These are phyloP conservation scores for Phorcus lineatus DNA, from an alignment of 2,888 invertebrate genomes.

Conservation along the genomic window DNA sequence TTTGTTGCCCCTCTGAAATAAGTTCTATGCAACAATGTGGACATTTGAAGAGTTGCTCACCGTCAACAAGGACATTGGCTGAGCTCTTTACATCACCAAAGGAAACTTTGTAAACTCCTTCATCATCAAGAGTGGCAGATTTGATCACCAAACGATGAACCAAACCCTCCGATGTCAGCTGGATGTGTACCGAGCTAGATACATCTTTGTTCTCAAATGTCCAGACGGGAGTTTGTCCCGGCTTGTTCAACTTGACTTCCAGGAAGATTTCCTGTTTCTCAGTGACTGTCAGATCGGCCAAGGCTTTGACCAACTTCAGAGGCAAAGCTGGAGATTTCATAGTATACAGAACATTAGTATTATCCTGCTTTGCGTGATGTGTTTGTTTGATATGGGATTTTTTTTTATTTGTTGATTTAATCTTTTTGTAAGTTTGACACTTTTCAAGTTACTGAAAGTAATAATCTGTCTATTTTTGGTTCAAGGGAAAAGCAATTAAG, in stretches of 20 bases:
- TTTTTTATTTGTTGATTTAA: no score
- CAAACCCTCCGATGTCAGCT: conserved; percentile 60
- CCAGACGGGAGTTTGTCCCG: conserved; percentile 73
- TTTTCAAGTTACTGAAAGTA: no score
- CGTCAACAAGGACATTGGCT: conserved; percentile 67
- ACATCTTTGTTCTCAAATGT: conserved; percentile 65
- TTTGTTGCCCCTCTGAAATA: no score
- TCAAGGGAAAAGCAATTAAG: no score
- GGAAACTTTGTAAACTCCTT: conserved; percentile 70
- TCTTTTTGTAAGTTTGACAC: no score
- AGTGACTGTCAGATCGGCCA: conserved; percentile 62
- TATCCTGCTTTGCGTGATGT: no score
- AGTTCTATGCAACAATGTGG: no score
- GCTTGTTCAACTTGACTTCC: conserved; percentile 70
- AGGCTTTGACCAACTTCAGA: conserved; percentile 62
- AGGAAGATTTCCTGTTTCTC: conserved; percentile 65
- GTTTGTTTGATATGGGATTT: no score
- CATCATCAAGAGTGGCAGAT: conserved; percentile 70
- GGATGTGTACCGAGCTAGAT: conserved; percentile 57
- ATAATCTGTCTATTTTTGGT: no score
- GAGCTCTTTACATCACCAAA: conserved; percentile 64
- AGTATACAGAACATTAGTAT: neutral
- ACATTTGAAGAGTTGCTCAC: conserved; percentile 38
- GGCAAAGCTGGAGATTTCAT: conserved; percentile 49
- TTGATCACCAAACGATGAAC: conserved; percentile 67